Base-by-base conservation (phyloP, 1,140 invertebrate genomes). In the Tetramorium alpestre region DNA sequence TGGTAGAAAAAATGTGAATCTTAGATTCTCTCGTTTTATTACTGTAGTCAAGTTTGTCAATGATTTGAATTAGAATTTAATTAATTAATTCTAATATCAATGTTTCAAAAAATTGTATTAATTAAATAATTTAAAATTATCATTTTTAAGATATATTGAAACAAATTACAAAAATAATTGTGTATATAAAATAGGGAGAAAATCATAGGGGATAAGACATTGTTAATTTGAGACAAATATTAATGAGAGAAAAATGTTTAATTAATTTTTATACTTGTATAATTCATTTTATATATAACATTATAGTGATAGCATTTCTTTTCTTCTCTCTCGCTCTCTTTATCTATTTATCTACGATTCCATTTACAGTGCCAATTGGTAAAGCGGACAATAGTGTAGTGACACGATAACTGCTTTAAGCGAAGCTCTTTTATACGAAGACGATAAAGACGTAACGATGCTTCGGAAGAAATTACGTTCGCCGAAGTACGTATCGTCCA, bases 401-500 rank as follows among this genome's bases (percentile, higher is more conserved):
- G 10, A 54, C 5, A 70, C 65, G 10, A 49, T 44, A 56, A 44
- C 38, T 81, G 64, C 51, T 58, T 70, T 44, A 70, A 70, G 25
- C 25, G n/a, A 65, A 16, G 8, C 8, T 6, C 13, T 70, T 28
- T 70, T 56, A 60, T 76, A 56, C 47, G 28, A 38, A 38, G 44
- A 7, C 44, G 28, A 65, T 65, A 80, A 80, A 65, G 28, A 51
- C 76, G 60, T 67, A 65, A 65, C 44, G 3, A 65, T 65, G 54
- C 65, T 47, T 13, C 76, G 62, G 28, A 54, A 65, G 60, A 65
- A 80, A 80, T 80, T 80, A 80, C 28, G 13, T 54, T 80, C 28
- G n/a, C 7, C 44, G 6, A 80, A 51, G 60, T 65, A 64, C 16
- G 41, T 28, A 60, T 60, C 41, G 13, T 8, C 25, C 0, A n/a